phyloP scores from a whole-genome alignment of 2,888 invertebrate species.

The Drosophila rubida region DNA sequence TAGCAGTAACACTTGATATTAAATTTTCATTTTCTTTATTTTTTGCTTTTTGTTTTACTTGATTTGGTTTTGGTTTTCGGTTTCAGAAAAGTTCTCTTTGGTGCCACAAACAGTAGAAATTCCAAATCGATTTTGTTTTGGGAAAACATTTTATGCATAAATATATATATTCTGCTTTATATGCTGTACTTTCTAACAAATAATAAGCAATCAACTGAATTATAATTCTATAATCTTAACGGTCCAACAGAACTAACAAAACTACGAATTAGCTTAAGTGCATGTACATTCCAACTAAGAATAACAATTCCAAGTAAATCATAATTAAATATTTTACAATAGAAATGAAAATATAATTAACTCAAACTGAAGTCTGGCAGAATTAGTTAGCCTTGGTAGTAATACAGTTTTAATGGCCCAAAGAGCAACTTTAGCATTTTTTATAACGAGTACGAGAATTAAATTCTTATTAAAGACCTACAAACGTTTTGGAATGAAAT shows the following conservation, averaged over 20 bases:
- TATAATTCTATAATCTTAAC: constrained; percentile 23
- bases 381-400: constrained; percentile 36
- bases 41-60: constrained; percentile 23
- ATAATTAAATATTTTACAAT: constrained; percentile 19
- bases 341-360: constrained; percentile 4
- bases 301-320: constrained; percentile 40
- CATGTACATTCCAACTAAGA: constrained; percentile 66
- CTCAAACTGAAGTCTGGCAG: constrained; percentile 22
- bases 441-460: constrained; percentile 5
- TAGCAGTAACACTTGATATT: constrained; percentile 44
- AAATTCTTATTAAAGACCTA: constrained; percentile 55
- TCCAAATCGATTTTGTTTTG: constrained; percentile 59
- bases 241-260: constrained; percentile 42
- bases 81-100: constrained; percentile 90
- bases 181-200: constrained; percentile 39
- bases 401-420: constrained; percentile 76
- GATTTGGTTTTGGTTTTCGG: constrained; percentile 82
- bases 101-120: constrained; percentile 87
- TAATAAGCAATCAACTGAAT: constrained; percentile 31
- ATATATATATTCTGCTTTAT: constrained; percentile 55
- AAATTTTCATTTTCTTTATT: constrained; percentile 33
- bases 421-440: constrained; percentile 76
- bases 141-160: constrained; percentile 48
- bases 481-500: constrained; percentile 66
- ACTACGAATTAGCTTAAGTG: constrained; percentile 62